A percentile compares a stretch with the other conserved stretches of the same genome.
phyloP scores from a whole-genome alignment of 2,797 vertebrate species.

The Labroides dimidiatus region DNA sequence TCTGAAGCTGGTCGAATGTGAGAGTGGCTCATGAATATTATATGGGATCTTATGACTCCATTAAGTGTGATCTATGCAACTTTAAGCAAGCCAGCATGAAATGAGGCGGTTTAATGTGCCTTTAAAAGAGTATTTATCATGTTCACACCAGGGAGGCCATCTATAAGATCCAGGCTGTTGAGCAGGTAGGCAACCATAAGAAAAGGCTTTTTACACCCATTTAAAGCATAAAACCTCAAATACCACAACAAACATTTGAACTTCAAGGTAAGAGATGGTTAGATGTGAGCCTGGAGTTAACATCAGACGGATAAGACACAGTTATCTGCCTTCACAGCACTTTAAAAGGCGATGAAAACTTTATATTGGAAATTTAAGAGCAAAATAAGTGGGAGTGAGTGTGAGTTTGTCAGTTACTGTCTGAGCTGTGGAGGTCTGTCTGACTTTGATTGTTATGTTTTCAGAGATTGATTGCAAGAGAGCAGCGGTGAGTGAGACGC shows the following conservation, averaged over 20 bases:
- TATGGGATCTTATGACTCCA: slow-evolving; percentile 74
- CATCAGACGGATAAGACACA: background rate
- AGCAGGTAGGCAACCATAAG: slow-evolving; percentile 39
- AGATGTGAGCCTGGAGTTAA: slow-evolving; percentile 30
- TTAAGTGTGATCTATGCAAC: slow-evolving; percentile 80
- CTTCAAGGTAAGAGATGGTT: background rate
- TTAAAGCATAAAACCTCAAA: slow-evolving; percentile 45
- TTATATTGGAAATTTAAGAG: background rate
- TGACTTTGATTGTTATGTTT: background rate
- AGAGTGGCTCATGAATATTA: slow-evolving; percentile 74
- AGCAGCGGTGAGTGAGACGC: background rate
- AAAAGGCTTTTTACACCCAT: slow-evolving; percentile 20
- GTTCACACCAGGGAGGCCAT: slow-evolving; percentile 54
- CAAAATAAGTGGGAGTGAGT: too few relatives aligned
- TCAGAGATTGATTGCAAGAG: background rate
- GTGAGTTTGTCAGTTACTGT: too few relatives aligned
- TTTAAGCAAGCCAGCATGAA: slow-evolving; percentile 75
- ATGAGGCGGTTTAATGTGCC: slow-evolving; percentile 78
- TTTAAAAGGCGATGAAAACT: background rate
- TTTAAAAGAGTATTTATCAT: slow-evolving; percentile 79
- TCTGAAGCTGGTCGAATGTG: slow-evolving; percentile 58
- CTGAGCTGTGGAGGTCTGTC: background rate
- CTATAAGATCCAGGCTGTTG: slow-evolving; percentile 46
- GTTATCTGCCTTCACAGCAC: background rate
- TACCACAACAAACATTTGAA: slow-evolving; percentile 35